phyloP scores from a whole-genome alignment of 2,888 invertebrate genomes.

The Mythimna albipuncta region DNA sequence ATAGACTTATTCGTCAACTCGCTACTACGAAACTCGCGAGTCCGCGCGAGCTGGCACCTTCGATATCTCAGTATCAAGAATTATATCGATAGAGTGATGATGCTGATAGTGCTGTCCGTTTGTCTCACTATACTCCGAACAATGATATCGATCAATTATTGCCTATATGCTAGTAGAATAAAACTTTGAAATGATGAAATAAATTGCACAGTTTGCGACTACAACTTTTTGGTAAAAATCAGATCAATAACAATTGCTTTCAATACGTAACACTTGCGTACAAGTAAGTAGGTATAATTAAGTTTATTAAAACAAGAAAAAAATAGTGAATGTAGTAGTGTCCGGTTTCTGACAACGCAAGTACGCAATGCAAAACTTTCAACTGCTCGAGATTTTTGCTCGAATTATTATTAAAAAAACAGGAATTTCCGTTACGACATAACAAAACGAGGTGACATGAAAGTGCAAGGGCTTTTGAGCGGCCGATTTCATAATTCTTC shows the following conservation, averaged over 20 bases:
- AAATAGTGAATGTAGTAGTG: conserved; percentile 64
- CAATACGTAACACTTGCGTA: conserved; percentile 17
- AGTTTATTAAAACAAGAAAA: conserved; percentile 40
- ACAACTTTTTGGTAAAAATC: conserved; percentile 5
- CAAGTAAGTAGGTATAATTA: conserved; percentile 44
- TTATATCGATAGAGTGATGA: too few species aligned
- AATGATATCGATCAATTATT: not conserved
- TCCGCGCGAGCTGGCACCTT: too few species aligned
- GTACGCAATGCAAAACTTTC: conserved; percentile 64
- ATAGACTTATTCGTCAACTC: too few species aligned
- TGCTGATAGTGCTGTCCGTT: not conserved
- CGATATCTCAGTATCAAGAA: too few species aligned
- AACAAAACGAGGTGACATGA: conserved; percentile 67
- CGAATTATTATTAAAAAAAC: conserved; percentile 63
- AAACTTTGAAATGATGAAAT: conserved; percentile 1
- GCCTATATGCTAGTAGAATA: too few species aligned
- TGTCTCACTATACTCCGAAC: not conserved
- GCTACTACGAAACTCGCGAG: too few species aligned
- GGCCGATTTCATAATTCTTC: conserved; percentile 62
- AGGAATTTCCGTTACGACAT: conserved; percentile 69
- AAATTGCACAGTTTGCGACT: not conserved
- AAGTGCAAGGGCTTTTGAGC: conserved; percentile 71
- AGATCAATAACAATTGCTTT: conserved; percentile 27
- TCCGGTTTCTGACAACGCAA: conserved; percentile 59
- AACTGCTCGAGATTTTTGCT: conserved; percentile 62